Conservation (phyloP, 2,888 invertebrate genomes). For the Zootermopsis nevadensis region DNA sequence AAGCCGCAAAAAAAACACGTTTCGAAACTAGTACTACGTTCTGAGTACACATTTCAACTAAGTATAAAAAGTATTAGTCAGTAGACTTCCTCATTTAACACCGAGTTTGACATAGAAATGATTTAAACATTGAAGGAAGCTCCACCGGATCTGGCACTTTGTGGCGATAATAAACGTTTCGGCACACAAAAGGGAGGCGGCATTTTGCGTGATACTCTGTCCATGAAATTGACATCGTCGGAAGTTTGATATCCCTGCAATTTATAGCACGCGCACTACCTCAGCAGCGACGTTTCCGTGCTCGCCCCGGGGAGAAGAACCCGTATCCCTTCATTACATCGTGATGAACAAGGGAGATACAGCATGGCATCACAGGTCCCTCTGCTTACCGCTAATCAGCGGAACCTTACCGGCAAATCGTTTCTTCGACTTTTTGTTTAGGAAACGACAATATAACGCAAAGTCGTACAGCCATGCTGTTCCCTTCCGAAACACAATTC, state of each 20-base stretch:
- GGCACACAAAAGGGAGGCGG: neutral
- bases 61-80: no score
- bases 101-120: no score
- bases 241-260: constrained; percentile 4
- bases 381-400: neutral
- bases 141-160: no score
- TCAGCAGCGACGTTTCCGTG: neutral
- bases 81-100: no score
- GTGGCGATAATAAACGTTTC: no score
- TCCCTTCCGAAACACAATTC: no score
- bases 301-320: neutral
- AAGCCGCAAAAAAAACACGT: no score
- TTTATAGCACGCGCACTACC: constrained; percentile 12
- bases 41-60: no score
- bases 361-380: neutral
- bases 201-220: neutral
- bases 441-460: neutral
- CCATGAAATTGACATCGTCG: constrained; percentile 3
- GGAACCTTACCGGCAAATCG: neutral
- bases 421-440: neutral
- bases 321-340: constrained; percentile 6
- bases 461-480: neutral
- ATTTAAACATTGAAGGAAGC: no score
- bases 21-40: no score
- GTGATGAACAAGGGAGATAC: constrained; percentile 14